Base-by-base conservation (phyloP, 1,140 invertebrate genomes). In the Lethocerus indicus region DNA sequence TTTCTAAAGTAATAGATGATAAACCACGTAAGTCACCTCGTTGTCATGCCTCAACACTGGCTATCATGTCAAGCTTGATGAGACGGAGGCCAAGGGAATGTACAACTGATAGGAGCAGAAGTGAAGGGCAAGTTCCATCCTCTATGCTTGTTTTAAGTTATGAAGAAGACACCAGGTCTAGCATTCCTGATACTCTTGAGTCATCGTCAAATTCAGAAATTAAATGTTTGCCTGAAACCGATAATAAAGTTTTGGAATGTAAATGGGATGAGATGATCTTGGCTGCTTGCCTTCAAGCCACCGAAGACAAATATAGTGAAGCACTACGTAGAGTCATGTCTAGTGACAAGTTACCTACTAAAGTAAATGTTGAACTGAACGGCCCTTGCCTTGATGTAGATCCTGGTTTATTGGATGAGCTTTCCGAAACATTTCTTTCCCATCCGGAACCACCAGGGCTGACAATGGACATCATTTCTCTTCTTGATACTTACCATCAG, bases 31-130 rank as follows among this genome's bases (percentile, higher is more conserved):
- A 87, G 58, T 86, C 83, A 2, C 85, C 85, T 0, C 65, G 85
- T 25, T 85, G 86, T 61, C 85, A 88, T 58, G 83, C 84, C 0
- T 86, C 83, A 0, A 88, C 85, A 0, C 61, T 87, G 28, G 85
- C 84, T 0, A 83, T 87, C 48, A 74, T 88, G 51, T 80, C 78
- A 47, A 75, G 75, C 43, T 60, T 81, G 70, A 21, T 47, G 32
- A 42, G 46, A 7, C 44, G 56, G 7, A 29, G 51, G 16, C 39
- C 45, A 25, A 29, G 42, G 16, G 46, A 49, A n/a, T 44, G 46
- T 29, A 42, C 40, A 2, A n/a, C n/a, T n/a, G n/a, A n/a, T n/a
- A n/a, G n/a, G n/a, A n/a, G n/a, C n/a, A n/a, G n/a, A n/a, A n/a
- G n/a, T n/a, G n/a, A n/a, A n/a, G n/a, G n/a, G n/a, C n/a, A n/a